Percentiles rank a stretch among this genome's conserved stretches.
These are phyloP conservation scores for Drosophila eugracilis DNA, from an alignment of 1,140 invertebrate genomes.

Conservation along the genomic window DNA sequence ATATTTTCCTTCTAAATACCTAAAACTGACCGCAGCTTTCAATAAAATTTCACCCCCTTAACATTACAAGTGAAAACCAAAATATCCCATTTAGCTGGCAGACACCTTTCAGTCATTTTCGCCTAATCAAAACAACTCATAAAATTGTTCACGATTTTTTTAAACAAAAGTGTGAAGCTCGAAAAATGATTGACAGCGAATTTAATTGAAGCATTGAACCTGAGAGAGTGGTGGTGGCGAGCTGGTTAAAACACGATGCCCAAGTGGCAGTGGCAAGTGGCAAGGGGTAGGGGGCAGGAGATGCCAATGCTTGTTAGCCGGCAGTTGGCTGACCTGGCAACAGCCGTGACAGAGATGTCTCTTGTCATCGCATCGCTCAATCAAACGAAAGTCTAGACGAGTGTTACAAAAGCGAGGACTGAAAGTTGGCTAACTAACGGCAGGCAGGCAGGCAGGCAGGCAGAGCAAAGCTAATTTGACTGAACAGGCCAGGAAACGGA, in stretches of 20 bases:
- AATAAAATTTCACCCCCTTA: not conserved
- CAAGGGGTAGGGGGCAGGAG: not conserved
- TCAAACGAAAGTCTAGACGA: constrained; percentile 54
- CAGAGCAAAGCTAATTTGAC: constrained; percentile 57
- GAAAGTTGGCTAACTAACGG: constrained; percentile 62
- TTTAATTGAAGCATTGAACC: constrained; percentile 77
- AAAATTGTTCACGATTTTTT: constrained; percentile 45
- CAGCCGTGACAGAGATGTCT: constrained; percentile 34
- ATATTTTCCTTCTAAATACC: too few species aligned
- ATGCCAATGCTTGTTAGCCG: not conserved
- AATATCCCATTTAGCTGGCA: constrained; percentile 42
- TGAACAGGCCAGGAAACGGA: constrained; percentile 22
- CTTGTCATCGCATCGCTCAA: constrained; percentile 63
- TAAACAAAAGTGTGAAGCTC: constrained; percentile 26
- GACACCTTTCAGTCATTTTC: constrained; percentile 27
- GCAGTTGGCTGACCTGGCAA: constrained; percentile 32
- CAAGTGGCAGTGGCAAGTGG: constrained; percentile 3
- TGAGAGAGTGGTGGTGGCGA: constrained; percentile 19
- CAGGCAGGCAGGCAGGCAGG: constrained; percentile 51
- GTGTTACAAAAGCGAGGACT: constrained; percentile 49
- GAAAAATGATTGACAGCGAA: constrained; percentile 69
- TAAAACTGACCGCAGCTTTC: too few species aligned
- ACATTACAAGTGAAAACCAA: constrained; percentile 42
- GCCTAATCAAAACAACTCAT: constrained; percentile 63
- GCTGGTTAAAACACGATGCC: constrained; percentile 27